Conservation (phyloP, 2,113 vertebrate species). For the Thinocorus orbignyianus region DNA sequence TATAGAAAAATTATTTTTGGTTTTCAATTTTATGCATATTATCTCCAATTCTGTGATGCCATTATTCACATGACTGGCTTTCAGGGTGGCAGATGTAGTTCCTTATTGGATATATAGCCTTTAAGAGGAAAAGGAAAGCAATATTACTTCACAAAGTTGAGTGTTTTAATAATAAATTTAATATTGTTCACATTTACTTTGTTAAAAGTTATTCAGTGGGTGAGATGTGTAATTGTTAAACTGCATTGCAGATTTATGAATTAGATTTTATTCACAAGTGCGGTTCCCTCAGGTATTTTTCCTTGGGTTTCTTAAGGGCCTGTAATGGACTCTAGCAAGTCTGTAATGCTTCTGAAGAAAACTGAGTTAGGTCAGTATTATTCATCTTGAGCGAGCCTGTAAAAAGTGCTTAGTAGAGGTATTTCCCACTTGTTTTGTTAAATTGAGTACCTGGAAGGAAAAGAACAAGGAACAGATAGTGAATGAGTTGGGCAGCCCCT, state of each 20-base stretch:
- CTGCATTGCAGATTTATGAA: background rate
- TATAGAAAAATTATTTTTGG: background rate
- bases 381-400: background rate
- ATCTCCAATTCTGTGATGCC: background rate
- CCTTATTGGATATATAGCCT: background rate
- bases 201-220: background rate
- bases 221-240: background rate
- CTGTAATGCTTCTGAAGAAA: background rate
- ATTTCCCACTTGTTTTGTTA: background rate
- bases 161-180: conserved; percentile 39
- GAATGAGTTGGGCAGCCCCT: background rate
- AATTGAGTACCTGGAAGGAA: background rate
- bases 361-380: background rate
- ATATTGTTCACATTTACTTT: background rate
- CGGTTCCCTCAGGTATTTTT: conserved; percentile 40
- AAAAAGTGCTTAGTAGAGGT: background rate
- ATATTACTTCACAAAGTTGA: background rate
- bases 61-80: conserved; percentile 5
- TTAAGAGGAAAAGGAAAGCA: conserved; percentile 6
- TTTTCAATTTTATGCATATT: background rate
- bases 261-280: conserved; percentile 52
- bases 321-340: background rate
- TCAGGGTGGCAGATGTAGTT: background rate
- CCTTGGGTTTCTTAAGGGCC: conserved; percentile 25
- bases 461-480: background rate